phyloP scores from a whole-genome alignment of 2,113 vertebrate genomes.

The Sclerurus mexicanus region DNA sequence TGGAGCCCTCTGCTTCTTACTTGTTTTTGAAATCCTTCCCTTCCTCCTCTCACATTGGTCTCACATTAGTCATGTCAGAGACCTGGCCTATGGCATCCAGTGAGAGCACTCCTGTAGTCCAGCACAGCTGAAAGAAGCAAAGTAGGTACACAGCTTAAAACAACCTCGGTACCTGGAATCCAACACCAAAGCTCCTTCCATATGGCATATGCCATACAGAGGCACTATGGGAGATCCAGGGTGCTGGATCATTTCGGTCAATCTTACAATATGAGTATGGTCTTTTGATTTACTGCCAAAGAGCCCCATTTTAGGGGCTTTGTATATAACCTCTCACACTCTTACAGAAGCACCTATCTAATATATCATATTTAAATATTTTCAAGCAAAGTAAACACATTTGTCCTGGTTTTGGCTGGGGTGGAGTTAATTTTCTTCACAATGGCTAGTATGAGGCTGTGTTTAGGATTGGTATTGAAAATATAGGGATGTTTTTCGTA shows the following conservation, averaged over 20 bases:
- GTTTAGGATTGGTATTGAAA: not conserved
- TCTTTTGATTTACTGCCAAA: not conserved
- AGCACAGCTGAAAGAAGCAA: not conserved
- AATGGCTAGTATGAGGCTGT: not conserved
- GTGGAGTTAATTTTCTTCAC: not conserved
- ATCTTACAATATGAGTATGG: not conserved
- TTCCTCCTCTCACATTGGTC: not conserved
- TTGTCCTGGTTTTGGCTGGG: too few species aligned
- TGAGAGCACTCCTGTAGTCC: not conserved
- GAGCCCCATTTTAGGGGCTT: not conserved
- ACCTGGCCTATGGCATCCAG: not conserved
- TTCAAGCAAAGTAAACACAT: not conserved
- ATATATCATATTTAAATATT: not conserved
- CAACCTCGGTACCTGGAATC: not conserved
- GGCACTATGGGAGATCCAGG: not conserved
- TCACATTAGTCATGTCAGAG: not conserved
- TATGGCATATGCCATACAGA: not conserved
- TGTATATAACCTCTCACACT: not conserved
- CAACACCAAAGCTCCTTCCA: not conserved
- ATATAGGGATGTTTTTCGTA: too few species aligned
- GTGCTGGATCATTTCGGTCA: not conserved
- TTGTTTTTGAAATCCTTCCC: not conserved
- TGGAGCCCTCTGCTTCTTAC: not conserved
- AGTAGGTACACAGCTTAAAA: not conserved
- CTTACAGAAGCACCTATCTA: not conserved